Conservation (phyloP, 2,113 vertebrate genomes). For the Chlamydotis undulata region DNA sequence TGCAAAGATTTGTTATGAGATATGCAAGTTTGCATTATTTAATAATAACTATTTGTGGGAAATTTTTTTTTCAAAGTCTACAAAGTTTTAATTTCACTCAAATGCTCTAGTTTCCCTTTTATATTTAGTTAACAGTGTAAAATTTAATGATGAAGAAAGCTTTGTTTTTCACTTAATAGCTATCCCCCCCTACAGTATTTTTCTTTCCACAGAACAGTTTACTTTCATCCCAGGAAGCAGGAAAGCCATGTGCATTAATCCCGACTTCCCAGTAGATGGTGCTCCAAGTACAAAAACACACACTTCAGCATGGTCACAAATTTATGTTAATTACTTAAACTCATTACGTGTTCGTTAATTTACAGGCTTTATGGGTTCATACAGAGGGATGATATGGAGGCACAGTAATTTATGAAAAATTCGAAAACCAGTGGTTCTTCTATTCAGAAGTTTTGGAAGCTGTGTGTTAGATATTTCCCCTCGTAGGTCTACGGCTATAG, state of each 20-base stretch:
- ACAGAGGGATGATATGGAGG: not conserved
- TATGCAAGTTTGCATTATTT: not conserved
- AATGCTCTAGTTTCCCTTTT: not conserved
- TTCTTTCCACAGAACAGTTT: not conserved
- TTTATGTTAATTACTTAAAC: not conserved
- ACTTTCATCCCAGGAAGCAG: not conserved
- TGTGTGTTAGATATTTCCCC: not conserved
- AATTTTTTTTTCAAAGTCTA: not conserved
- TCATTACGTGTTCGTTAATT: not conserved
- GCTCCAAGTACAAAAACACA: conserved; percentile 51
- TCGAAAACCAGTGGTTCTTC: not conserved
- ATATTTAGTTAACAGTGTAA: not conserved
- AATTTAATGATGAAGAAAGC: not conserved
- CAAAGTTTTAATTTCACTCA: not conserved
- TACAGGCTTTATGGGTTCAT: not conserved
- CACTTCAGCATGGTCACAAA: not conserved
- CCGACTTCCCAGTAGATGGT: conserved; percentile 70
- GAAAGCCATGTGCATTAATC: not conserved
- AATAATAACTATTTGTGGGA: not conserved
- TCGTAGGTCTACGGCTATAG: not conserved
- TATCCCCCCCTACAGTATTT: not conserved
- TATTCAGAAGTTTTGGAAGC: not conserved
- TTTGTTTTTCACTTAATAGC: not conserved
- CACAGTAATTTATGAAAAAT: not conserved
- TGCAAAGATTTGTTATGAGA: not conserved